Evolutionary conservation across 2,113 vertebrate species (phyloP).

Genomic region (Gavia stellata): DNA sequence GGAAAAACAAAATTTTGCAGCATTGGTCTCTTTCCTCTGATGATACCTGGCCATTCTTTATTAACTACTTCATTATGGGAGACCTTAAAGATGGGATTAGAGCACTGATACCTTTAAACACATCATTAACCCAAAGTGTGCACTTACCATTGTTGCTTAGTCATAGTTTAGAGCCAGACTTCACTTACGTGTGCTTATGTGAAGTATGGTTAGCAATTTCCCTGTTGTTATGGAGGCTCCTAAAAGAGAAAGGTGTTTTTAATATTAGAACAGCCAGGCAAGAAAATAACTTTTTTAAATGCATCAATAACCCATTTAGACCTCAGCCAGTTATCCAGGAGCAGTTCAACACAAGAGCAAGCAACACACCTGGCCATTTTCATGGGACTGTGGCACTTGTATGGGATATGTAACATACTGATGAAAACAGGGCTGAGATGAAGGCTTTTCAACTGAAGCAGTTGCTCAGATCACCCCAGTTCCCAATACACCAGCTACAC

Average conservation of each 20-base stretch:
- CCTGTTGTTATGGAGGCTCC: neutral
- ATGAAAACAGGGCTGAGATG: neutral
- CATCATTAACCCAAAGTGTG: neutral
- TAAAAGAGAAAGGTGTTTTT: neutral
- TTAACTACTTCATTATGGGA: neutral
- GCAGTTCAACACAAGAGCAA: neutral
- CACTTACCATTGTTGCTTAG: neutral
- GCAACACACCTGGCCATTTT: neutral
- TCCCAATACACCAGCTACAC: neutral
- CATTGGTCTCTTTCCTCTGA: neutral
- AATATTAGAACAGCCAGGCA: neutral
- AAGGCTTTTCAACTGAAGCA: neutral
- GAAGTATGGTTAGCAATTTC: neutral
- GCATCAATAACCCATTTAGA: neutral
- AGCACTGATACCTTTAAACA: neutral
- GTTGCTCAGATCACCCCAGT: neutral
- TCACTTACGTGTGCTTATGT: neutral
- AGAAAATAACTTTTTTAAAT: neutral
- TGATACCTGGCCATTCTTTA: neutral
- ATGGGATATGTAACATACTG: neutral
- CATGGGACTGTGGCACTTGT: neutral
- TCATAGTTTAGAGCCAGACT: neutral
- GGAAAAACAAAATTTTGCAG: neutral
- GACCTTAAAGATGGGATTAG: neutral
- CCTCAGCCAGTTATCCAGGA: neutral